A percentile compares a stretch with the other conserved stretches of the same genome.
These are phyloP conservation scores for human DNA, from an alignment of 2,113 vertebrate species.

Conservation along the genomic window DNA sequence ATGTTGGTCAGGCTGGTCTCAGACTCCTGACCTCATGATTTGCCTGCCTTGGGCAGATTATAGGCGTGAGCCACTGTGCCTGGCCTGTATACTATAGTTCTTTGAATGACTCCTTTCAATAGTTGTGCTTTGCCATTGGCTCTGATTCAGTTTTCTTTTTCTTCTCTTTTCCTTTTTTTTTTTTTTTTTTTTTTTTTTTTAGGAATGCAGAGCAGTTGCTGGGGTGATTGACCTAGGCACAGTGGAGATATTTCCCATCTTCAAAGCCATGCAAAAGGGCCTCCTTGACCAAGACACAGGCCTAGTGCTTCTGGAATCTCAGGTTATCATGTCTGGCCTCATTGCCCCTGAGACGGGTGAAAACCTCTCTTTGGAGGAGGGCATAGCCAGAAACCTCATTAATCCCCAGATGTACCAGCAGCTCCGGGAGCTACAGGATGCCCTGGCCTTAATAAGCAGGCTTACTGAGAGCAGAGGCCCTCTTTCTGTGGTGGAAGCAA, in stretches of 20 bases:
- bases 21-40: background rate
- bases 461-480: conserved; percentile 67
- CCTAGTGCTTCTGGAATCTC: conserved; percentile 90
- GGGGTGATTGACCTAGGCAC: conserved; percentile 97
- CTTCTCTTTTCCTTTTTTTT: conserved; percentile 67
- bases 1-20: background rate
- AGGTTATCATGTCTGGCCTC: conserved; percentile 91
- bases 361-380: conserved; percentile 88
- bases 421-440: conserved; percentile 86
- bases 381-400: conserved; percentile 87
- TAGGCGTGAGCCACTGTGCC: background rate
- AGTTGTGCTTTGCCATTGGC: background rate
- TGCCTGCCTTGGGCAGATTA: background rate
- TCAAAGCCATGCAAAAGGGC: conserved; percentile 92
- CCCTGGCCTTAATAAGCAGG: conserved; percentile 80
- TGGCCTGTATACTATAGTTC: background rate
- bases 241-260: conserved; percentile 94
- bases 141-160: conserved; percentile 60
- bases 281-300: conserved; percentile 97
- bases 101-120: background rate
- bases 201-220: conserved; percentile 89
- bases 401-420: conserved; percentile 82
- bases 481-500: conserved; percentile 84
- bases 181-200: conserved; percentile 67
- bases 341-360: conserved; percentile 87